Percentiles rank a stretch among this genome's conserved stretches.
Evolutionary conservation across 2,113 vertebrate species (phyloP).

Genomic region (Megaceryle torquata): DNA sequence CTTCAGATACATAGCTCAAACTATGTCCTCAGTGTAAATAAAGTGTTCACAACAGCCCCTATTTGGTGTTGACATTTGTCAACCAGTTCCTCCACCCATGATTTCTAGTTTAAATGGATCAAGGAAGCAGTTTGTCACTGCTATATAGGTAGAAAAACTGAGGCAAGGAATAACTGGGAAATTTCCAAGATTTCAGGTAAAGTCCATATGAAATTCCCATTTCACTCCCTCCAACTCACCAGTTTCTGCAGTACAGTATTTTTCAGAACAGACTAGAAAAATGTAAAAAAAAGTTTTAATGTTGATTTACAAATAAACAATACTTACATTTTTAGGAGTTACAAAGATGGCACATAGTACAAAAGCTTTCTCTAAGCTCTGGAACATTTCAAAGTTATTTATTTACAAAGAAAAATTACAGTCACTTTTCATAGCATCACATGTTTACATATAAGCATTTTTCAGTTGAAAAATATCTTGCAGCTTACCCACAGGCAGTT

Average conservation of each 20-base stretch:
- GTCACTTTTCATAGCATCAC: constrained; percentile 30
- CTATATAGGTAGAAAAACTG: accelerated
- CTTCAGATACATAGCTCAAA: not conserved
- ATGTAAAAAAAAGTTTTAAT: constrained; percentile 43
- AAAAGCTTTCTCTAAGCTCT: not conserved
- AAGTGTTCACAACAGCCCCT: not conserved
- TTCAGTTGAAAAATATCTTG: constrained; percentile 42
- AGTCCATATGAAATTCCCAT: not conserved
- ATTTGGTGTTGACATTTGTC: not conserved
- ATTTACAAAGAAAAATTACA: constrained; percentile 57
- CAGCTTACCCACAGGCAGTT: constrained; percentile 44
- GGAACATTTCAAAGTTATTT: not conserved
- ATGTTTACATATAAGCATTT: constrained; percentile 41
- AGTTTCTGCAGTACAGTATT: not conserved
- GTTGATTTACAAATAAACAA: constrained; percentile 61
- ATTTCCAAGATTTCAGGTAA: not conserved
- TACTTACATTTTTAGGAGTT: constrained; percentile 50
- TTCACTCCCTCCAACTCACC: not conserved
- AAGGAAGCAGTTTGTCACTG: not conserved
- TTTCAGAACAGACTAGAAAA: constrained; percentile 1
- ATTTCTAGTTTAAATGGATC: not conserved
- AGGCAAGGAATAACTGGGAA: not conserved
- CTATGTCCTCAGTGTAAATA: not conserved
- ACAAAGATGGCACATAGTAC: not conserved
- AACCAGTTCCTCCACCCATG: not conserved